A percentile compares a stretch with the other conserved stretches of the same genome.
Conservation (phyloP, 2,888 invertebrate genomes). For the Sarcophaga carnaria region DNA sequence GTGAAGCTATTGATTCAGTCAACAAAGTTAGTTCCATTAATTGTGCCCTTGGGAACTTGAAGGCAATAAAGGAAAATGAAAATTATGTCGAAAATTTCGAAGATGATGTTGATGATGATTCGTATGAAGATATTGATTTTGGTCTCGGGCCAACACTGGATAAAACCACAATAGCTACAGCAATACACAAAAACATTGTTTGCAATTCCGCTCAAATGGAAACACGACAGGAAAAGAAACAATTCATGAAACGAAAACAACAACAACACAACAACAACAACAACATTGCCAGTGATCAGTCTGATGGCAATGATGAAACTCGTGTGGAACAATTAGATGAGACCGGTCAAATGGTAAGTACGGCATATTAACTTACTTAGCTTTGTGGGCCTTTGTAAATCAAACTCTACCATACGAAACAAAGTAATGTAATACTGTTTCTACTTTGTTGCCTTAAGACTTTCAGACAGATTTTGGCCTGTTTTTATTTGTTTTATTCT, state of each 20-base stretch:
- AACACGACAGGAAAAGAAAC: constrained; percentile 31
- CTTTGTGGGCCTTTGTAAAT: not conserved
- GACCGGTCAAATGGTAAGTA: constrained; percentile 64
- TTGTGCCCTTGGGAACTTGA: constrained; percentile 50
- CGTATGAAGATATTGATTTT: constrained; percentile 72
- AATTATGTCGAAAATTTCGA: constrained; percentile 50
- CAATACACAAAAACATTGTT: constrained; percentile 33
- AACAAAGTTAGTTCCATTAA: constrained; percentile 18
- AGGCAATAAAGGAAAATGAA: constrained; percentile 27
- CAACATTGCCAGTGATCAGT: constrained; percentile 4
- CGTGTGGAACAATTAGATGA: constrained; percentile 69
- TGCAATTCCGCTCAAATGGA: constrained; percentile 38
- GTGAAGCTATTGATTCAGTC: not conserved
- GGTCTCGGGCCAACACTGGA: constrained; percentile 50
- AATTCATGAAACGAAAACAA: constrained; percentile 39
- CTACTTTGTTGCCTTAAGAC: constrained; percentile 2
- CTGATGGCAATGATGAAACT: constrained; percentile 36
- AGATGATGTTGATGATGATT: constrained; percentile 64
- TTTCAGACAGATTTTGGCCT: constrained; percentile 11
- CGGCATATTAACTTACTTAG: not conserved
- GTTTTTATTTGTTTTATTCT: constrained; percentile 28
- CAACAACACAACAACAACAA: constrained; percentile 30
- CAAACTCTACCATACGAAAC: not conserved
- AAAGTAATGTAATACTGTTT: not conserved
- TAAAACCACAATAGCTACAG: constrained; percentile 35